Evolutionary conservation across 1,140 invertebrate genomes (phyloP), one percentile per base, ranked within the genome.

Genomic region (Archivesica marissinica): DNA sequence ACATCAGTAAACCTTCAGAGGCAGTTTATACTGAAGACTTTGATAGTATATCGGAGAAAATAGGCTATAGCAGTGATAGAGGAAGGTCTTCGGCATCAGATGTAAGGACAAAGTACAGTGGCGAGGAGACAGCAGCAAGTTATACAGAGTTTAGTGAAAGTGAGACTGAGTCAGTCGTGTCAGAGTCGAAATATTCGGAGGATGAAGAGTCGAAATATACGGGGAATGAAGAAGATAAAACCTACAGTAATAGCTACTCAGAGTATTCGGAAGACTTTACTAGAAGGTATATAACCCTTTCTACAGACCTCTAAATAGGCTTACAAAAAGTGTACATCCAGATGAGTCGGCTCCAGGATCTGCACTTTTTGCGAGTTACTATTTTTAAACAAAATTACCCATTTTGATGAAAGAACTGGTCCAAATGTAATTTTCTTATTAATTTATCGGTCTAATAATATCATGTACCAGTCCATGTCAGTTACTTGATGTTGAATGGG

Each of bases 1-100:
- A 85, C 50, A 33, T 47, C 50, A 39, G 44, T 13, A 61, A 38
- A 85, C 80, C 80, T 20, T 64, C 56, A 47, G 52, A 20, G n/a
- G 44, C 59, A 1, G 44, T 85, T 15, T 90, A 89, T 70, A 86
- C 89, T 23, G 86, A 89, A 28, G 88, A 90, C 38, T 89, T 89
- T 86, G 89, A 90, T 7, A 89, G 87, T 78, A 87, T 88, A 44
- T 87, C 89, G 0, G 89, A 90, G 81, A 86, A 52, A 68, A 88
- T 88, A 50, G 87, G 87, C 35, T 66, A 79, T 20, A 70, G 74
- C 7, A 86, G 83, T 52, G 47, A 70, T 20, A 52, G 33, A 15
- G 72, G 82, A 9, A 64, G 75, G 38, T 76, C 70, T 17, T 85
- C 82, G 30, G 78, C 44, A 1, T 89, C 88, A 4, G 85, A 85